Evolutionary conservation across 2,888 invertebrate genomes (phyloP).

Genomic region (Dolomedes plantarius): DNA sequence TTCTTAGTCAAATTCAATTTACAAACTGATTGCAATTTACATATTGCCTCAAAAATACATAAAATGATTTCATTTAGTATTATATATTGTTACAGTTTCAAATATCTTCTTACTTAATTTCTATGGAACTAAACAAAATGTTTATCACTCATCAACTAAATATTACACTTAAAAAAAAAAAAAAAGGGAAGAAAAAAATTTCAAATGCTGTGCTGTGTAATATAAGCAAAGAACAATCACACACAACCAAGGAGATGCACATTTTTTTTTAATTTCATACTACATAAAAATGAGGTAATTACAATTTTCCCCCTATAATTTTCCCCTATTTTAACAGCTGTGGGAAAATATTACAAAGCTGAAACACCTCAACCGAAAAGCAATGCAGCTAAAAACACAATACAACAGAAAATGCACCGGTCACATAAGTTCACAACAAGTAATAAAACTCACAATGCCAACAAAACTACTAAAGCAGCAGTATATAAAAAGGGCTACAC

Average conservation of each 20-base stretch:
- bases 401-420: slow-evolving; percentile 70
- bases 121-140: too few species aligned
- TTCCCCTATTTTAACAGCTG: slow-evolving; percentile 36
- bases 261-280: slow-evolving; percentile 56
- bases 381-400: slow-evolving; percentile 67
- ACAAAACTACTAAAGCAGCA: slow-evolving; percentile 54
- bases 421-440: slow-evolving; percentile 65
- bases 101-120: too few species aligned
- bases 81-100: too few species aligned
- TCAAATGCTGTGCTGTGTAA: too few species aligned
- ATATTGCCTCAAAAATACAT: too few species aligned
- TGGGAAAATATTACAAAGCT: slow-evolving; percentile 46
- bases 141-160: too few species aligned
- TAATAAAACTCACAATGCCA: slow-evolving; percentile 64
- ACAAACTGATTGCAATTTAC: too few species aligned
- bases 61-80: too few species aligned
- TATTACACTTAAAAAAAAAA: too few species aligned
- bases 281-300: slow-evolving; percentile 71
- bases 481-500: slow-evolving; percentile 34
- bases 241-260: neutral
- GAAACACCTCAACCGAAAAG: slow-evolving; percentile 64
- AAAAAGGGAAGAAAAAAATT: too few species aligned
- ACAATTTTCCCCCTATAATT: slow-evolving; percentile 42
- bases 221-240: too few species aligned
- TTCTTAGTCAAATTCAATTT: too few species aligned